phyloP scores from a whole-genome alignment of 2,888 invertebrate genomes.

The Leptinotarsa peninsularis region DNA sequence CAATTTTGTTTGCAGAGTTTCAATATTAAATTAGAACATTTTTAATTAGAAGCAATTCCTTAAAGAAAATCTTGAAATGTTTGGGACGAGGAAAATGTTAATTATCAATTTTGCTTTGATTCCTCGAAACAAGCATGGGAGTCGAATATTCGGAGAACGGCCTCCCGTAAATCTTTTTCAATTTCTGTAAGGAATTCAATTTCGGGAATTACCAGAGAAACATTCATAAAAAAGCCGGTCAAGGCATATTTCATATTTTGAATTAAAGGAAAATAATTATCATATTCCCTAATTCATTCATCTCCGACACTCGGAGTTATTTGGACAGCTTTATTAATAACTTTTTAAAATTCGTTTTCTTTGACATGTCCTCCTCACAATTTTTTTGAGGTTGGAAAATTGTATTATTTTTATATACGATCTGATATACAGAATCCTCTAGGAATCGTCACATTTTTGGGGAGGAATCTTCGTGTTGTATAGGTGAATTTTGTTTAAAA shows the following conservation, averaged over 20 bases:
- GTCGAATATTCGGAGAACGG: neutral
- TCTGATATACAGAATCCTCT: too few relatives aligned
- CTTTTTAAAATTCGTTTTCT: too few relatives aligned
- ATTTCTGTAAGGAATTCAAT: slow-evolving; percentile 21
- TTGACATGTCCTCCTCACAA: too few relatives aligned
- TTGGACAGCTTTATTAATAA: too few relatives aligned
- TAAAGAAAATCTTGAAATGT: slow-evolving; percentile 24
- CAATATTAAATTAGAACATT: slow-evolving; percentile 29
- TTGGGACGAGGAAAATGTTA: slow-evolving; percentile 25
- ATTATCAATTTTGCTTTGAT: slow-evolving; percentile 30
- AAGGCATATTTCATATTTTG: slow-evolving; percentile 19
- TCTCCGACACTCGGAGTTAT: too few relatives aligned
- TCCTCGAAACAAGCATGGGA: neutral
- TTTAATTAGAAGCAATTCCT: slow-evolving; percentile 28
- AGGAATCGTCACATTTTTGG: too few relatives aligned
- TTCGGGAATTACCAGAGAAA: slow-evolving; percentile 1
- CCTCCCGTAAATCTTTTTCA: slow-evolving; percentile 23
- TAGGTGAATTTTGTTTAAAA: too few relatives aligned
- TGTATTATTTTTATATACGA: too few relatives aligned
- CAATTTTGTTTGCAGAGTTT: slow-evolving; percentile 24
- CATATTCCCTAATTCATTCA: slow-evolving; percentile 9
- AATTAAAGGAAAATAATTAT: slow-evolving; percentile 21
- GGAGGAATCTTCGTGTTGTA: too few relatives aligned
- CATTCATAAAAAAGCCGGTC: slow-evolving; percentile 19
- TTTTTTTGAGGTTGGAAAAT: too few relatives aligned